Base-by-base conservation (phyloP, 92 coral and sea anemone species). In the Micromussa lordhowensis region DNA sequence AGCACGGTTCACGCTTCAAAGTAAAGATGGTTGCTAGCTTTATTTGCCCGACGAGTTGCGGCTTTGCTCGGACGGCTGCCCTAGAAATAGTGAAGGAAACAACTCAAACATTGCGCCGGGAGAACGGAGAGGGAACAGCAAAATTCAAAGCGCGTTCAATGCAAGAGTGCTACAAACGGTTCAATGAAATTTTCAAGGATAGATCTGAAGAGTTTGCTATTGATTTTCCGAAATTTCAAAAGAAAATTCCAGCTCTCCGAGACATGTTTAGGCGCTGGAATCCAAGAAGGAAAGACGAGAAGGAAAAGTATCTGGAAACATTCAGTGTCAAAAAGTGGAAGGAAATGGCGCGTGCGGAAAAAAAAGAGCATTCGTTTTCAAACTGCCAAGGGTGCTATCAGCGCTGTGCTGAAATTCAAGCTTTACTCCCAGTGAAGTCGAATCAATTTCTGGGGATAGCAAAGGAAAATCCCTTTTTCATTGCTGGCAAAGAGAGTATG, bases 301-400 rank as follows among this genome's bases (percentile, higher is more conserved):
- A 32, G 66, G 40, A 78, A 28, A 78, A 54, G 24, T 78, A 51
- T 38, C 24, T 77, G 32, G 32, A 48, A 49, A 77, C 30, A 77
- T 77, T 77, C 61, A 24, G 34, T n/a, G 28, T 54, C 9, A 2
- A 77, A 28, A 77, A 54, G 21, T 77, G 81, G 81, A 18, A 77
- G 10, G 24, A 77, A 36, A 31, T 72, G 38, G 38, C 77, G 44
- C 19, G 12, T 18, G 21, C 49, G 77, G 19, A 26, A 77, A 48
- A 77, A 30, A 22, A 34, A 14, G 81, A 54, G 32, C 81, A 77
- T 77, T 77, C 81, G 5, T 77, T 77, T 38, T 30, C 79, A 38
- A 75, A 72, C 49, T 72, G 77, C 77, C 28, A 72, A 72, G 77
- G 77, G 26, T 72, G 77, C 49, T 17, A 72, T 72, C 49, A 31